Conservation (phyloP, 1,140 invertebrate species). For the Lepidotrigona ventralis region DNA sequence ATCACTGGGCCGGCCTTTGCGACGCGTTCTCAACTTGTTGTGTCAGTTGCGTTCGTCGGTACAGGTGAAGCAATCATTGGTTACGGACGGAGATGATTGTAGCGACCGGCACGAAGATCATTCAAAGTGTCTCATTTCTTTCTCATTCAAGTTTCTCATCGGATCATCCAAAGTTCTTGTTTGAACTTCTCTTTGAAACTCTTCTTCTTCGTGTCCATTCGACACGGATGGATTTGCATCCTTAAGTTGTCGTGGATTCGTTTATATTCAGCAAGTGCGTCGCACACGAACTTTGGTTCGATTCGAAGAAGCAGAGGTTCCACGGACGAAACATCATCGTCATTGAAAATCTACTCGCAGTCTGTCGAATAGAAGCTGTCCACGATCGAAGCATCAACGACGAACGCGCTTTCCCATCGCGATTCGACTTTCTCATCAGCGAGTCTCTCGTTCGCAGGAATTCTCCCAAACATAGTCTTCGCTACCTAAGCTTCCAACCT, state of each 20-base stretch:
- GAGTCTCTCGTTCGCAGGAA: no score
- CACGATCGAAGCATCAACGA: no score
- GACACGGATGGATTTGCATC: neutral
- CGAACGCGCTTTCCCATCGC: no score
- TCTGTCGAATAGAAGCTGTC: no score
- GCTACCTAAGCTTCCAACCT: no score
- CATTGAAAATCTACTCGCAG: neutral
- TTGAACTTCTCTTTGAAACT: neutral
- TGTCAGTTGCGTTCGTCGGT: neutral
- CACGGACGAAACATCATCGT: neutral
- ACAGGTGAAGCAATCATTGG: constrained; percentile 11
- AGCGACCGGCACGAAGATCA: neutral
- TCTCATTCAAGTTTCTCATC: no score
- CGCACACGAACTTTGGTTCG: neutral
- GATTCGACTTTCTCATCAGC: no score
- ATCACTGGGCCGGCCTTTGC: neutral
- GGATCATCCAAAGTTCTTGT: neutral
- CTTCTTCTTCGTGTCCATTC: neutral
- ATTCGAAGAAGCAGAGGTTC: neutral
- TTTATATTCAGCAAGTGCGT: neutral
- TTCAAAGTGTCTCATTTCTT: neutral
- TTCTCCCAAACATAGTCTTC: no score
- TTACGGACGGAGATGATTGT: constrained; percentile 44
- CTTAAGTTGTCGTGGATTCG: neutral
- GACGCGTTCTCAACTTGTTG: neutral